Evolutionary conservation across 2,888 invertebrate genomes (phyloP), one percentile per base, ranked within the genome.

Genomic region (Lithophane semibrunnea): DNA sequence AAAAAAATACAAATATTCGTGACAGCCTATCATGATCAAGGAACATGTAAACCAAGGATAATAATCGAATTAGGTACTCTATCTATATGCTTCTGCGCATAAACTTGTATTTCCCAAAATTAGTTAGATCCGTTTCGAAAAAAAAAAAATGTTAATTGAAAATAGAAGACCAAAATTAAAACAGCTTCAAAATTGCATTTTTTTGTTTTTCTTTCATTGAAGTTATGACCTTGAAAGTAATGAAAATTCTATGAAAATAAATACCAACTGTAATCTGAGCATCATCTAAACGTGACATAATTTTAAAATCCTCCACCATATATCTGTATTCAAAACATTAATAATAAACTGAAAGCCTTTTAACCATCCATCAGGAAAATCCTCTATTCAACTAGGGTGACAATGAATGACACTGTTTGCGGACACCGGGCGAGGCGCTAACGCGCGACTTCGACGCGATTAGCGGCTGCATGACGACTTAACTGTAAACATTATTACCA

Each of bases 401-500:
- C 95, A 95, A 95, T 95, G 95, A 95, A 95, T 95, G 93, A 92
- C 90, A 85, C 73, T 96, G 95, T 96, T 95, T 95, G 93, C 91
- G 95, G 94, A 96, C 96, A 95, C 96, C 96, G 94, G 95, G 96
- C 93, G 93, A 96, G 96, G 96, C 95, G 96, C 95, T 96, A 96
- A 96, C 95, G 91, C 92, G 96, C 94, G 95, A 96, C 95, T 92
- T 94, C 94, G 94, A 91, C 92, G 90, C 94, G 94, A 94, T 96
- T 96, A 96, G 96, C 95, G 91, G 91, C 93, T 84, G 90, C 92
- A 94, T 94, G 96, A 95, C 96, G 95, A 94, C 91, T 92, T 95
- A 96, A 96, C 96, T 94, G 96, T 96, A 96, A 95, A 96, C 95
- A 96, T 95, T 92, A 94, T 95, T 94, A 96, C 95, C 95, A 94